Percentiles rank a stretch among this genome's conserved stretches.
phyloP scores from a whole-genome alignment of 53 echinoderm and acorn worm species.

The Hippasteria phrygiana region DNA sequence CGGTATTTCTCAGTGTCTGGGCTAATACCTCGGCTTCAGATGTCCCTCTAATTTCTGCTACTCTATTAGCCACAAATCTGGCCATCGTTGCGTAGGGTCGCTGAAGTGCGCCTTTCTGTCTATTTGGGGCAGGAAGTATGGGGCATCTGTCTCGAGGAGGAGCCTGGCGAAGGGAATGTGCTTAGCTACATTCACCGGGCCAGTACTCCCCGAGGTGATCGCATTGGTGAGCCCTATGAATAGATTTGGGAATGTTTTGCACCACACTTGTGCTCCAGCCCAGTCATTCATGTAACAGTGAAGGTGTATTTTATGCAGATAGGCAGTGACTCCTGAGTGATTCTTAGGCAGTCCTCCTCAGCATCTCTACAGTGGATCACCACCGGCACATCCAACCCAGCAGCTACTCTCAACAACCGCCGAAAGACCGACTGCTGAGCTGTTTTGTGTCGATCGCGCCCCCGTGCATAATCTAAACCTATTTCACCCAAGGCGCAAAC shows the following conservation, averaged over 20 bases:
- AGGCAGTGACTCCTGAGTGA: not conserved
- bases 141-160: slow-evolving; percentile 17
- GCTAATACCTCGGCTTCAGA: too few species aligned
- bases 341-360: slow-evolving; percentile 21
- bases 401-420: not conserved
- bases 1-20: too few species aligned
- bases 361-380: slow-evolving; percentile 39
- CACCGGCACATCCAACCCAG: not conserved
- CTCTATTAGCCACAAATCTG: not conserved
- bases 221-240: not conserved
- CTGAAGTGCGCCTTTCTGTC: not conserved
- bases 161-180: slow-evolving; percentile 20
- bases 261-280: not conserved
- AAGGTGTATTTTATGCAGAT: not conserved
- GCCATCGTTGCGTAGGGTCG: slow-evolving; percentile 34
- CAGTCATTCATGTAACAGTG: slow-evolving; percentile 29
- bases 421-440: not conserved
- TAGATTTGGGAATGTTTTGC: not conserved
- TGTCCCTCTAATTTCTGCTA: not conserved
- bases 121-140: not conserved
- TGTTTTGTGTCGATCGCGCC: not conserved
- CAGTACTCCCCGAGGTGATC: not conserved
- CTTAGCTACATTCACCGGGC: not conserved
- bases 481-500: slow-evolving; percentile 2
- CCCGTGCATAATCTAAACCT: slow-evolving; percentile 3